phyloP scores from a whole-genome alignment of 2,113 vertebrate genomes.

The Ursus arctos region DNA sequence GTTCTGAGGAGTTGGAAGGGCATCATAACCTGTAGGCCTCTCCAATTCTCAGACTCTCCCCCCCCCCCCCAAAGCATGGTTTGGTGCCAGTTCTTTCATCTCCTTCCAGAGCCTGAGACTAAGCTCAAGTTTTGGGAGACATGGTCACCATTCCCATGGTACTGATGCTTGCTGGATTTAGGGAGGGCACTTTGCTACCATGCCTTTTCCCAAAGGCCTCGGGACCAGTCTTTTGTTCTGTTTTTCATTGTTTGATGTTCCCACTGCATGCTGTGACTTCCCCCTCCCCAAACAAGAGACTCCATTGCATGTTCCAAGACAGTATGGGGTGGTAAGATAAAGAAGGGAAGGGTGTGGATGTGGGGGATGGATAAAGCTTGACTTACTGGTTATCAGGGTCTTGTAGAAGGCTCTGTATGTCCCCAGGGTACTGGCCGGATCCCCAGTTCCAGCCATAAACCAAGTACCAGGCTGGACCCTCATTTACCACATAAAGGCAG shows the following conservation, averaged over 20 bases:
- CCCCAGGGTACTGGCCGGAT: conserved; percentile 52
- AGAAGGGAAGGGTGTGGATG: conserved; percentile 45
- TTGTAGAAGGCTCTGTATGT: conserved; percentile 51
- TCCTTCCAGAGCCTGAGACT: conserved; percentile 53
- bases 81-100: conserved; percentile 48
- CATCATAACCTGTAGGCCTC: conserved; percentile 14
- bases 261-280: conserved; percentile 80
- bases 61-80: conserved; percentile 58
- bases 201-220: conserved; percentile 62
- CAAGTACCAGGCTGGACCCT: conserved; percentile 51
- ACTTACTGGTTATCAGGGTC: conserved; percentile 51
- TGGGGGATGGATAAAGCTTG: conserved; percentile 13
- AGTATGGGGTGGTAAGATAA: conserved; percentile 70
- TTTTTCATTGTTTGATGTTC: conserved; percentile 72
- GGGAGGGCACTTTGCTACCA: conserved; percentile 65
- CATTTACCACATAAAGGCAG: background rate
- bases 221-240: conserved; percentile 69
- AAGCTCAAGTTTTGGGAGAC: conserved; percentile 58
- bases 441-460: conserved; percentile 66
- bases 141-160: conserved; percentile 55
- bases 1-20: conserved; percentile 52
- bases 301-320: conserved; percentile 85
- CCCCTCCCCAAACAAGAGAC: conserved; percentile 65
- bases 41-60: conserved; percentile 43
- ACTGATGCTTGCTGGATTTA: conserved; percentile 74